Base-by-base conservation (phyloP, 2,888 invertebrate species). In the Ptilodon capucinus region DNA sequence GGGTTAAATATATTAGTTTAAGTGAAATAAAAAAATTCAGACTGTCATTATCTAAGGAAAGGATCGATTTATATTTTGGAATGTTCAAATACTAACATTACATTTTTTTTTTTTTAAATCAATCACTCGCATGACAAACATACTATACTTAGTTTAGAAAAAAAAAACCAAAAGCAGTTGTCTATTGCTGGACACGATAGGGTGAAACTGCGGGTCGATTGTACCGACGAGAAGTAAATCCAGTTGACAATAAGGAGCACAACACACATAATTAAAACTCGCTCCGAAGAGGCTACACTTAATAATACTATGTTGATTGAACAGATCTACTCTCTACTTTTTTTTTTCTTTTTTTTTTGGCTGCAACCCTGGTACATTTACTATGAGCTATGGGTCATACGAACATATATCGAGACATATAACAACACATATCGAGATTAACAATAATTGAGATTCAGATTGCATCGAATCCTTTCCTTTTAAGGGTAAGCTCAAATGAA, bases 41-140 rank as follows among this genome's bases (percentile, higher is more conserved):
- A n/a, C 30, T n/a, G 41, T 41, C 25, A 21, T 41, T 30, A 17
- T 8, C 30, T 30, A 42, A 34, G 42, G 19, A 34, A 34, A 42
- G 34, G 42, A 42, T 34, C 34, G 32, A 42, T 42, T 18, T 17
- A 9, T 14, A 7, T 2, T 8, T 13, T 32, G 42, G 42, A 42
- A 42, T 34, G 42, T 32, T 19, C n/a, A n/a, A n/a, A n/a, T n/a
- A n/a, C n/a, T n/a, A n/a, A n/a, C n/a, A n/a, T n/a, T n/a, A n/a
- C n/a, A n/a, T n/a, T n/a, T n/a, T n/a, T n/a, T n/a, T n/a, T n/a
- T n/a, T n/a, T n/a, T n/a, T n/a, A n/a, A n/a, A n/a, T n/a, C n/a
- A n/a, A n/a, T n/a, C n/a, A n/a, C n/a, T n/a, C n/a, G n/a, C n/a
- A n/a, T n/a, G n/a, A n/a, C n/a, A n/a, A n/a, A n/a, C n/a, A n/a